Base-by-base conservation (phyloP, 2,797 vertebrate genomes). In the Enteromius viviparus region DNA sequence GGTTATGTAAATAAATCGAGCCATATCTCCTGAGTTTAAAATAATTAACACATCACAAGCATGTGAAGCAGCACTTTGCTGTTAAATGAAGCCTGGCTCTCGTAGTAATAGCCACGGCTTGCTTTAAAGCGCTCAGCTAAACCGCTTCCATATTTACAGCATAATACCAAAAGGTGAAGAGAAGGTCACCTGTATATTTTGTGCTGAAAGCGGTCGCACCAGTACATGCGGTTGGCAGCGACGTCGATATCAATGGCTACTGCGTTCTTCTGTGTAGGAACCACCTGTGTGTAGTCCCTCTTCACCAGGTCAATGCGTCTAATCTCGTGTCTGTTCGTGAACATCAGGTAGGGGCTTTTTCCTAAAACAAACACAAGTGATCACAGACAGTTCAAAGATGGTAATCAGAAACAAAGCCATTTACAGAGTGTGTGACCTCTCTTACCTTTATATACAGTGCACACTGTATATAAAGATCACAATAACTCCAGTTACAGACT, bases 271-370 rank as follows among this genome's bases (percentile, higher is more conserved):
- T 98, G 95, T 78, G 97, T 97, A 58, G 97, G 96, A 66, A 98
- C 97, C 89, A 99, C 95, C 79, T 97, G 97, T 0, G 96, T 96
- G 90, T 99, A 97, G 89, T 99, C 97, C 70, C 96, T 93, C 92
- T 97, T 99, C 89, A 96, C 95, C 90, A 97, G 89, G 90, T 99
- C 98, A 40, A 99, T 96, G 77, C 95, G 96, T 0, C 97, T 95
- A 84, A 99, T 98, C 91, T 99, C 98, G 0, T 99, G 98, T 4
- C 97, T 96, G 88, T 99, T 99, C 66, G 98, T 99, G 91, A 99
- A 99, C 90, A 99, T 95, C 29, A 99, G 91, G 87, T 96, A 98
- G 0, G 98, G 97, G 81, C 96, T 98, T 90, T 96, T 98, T 49
- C 98, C 98, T 95, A 84, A 70, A 19, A 21, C n/a, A 45, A 62